phyloP scores from a whole-genome alignment of 2,888 invertebrate species.

The Phrixothrix hirtus region DNA sequence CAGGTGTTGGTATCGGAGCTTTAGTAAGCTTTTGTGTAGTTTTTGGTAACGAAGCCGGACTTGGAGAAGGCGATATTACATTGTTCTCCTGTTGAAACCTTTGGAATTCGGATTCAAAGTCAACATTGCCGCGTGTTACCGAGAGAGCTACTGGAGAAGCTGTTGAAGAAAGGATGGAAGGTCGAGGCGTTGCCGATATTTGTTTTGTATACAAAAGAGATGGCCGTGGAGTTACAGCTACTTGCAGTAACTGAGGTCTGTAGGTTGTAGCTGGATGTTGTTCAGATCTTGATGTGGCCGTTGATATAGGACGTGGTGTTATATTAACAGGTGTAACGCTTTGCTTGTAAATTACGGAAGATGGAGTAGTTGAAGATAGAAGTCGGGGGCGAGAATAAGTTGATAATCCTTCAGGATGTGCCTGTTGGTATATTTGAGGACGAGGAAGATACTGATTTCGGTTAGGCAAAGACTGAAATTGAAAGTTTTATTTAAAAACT shows the following conservation, averaged over 20 bases:
- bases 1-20: constrained; percentile 51
- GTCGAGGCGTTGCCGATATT: constrained; percentile 40
- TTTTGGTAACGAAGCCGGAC: constrained; percentile 45
- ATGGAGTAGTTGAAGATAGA: constrained; percentile 59
- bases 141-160: constrained; percentile 39
- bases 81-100: constrained; percentile 72
- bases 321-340: constrained; percentile 60
- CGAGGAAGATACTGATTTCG: constrained; percentile 52
- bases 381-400: constrained; percentile 45
- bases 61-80: constrained; percentile 60
- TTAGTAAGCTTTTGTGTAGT: constrained; percentile 52
- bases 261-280: constrained; percentile 71
- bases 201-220: constrained; percentile 51
- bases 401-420: constrained; percentile 37
- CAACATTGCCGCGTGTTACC: constrained; percentile 56
- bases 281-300: constrained; percentile 57
- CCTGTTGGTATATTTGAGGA: constrained; percentile 46
- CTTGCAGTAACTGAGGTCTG: constrained; percentile 64
- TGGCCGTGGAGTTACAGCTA: constrained; percentile 63
- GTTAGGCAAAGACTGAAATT: constrained; percentile 45
- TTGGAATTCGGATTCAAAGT: constrained; percentile 77
- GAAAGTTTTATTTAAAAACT: constrained; percentile 1
- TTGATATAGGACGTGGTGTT: constrained; percentile 64
- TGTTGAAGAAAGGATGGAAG: constrained; percentile 50
- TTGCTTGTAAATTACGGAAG: constrained; percentile 51